Evolutionary conservation across 2,888 invertebrate genomes (phyloP).

Genomic region (Blastobasis lacticolella): DNA sequence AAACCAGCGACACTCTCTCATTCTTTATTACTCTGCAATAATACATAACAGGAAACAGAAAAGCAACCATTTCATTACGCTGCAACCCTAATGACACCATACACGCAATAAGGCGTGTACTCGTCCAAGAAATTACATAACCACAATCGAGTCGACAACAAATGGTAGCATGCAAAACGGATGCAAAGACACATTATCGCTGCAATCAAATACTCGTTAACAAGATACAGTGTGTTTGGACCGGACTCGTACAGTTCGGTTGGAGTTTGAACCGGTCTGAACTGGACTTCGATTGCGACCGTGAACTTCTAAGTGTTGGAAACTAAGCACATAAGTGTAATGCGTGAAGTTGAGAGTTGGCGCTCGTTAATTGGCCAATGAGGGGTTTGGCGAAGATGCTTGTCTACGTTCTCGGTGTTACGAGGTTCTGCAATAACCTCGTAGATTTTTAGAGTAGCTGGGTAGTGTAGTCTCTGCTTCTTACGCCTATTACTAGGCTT

Average conservation of each 20-base stretch:
- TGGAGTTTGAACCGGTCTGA: background rate
- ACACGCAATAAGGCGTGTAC: too few species aligned
- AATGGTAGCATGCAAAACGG: constrained; percentile 11
- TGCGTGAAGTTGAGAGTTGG: background rate
- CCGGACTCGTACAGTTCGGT: background rate
- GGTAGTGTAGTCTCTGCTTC: too few species aligned
- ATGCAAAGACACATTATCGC: constrained; percentile 34
- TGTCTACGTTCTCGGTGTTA: background rate
- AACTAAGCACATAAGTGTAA: background rate
- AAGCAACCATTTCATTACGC: background rate
- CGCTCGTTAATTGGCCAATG: background rate
- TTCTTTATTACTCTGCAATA: too few species aligned
- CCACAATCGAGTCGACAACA: background rate
- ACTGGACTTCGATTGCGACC: constrained; percentile 3
- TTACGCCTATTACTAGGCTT: too few species aligned
- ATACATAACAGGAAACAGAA: too few species aligned
- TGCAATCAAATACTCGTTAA: constrained; percentile 52
- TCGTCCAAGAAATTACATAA: too few species aligned
- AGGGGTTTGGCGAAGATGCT: background rate
- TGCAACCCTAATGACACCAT: too few species aligned
- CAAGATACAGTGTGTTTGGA: constrained; percentile 10
- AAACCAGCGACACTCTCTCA: too few species aligned
- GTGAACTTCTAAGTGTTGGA: background rate
- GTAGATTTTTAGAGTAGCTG: too few species aligned
- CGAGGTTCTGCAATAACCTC: background rate